A percentile compares a stretch with the other conserved stretches of the same genome.
Conservation (phyloP, 2,888 invertebrate species). For the Periphyllus acericola region DNA sequence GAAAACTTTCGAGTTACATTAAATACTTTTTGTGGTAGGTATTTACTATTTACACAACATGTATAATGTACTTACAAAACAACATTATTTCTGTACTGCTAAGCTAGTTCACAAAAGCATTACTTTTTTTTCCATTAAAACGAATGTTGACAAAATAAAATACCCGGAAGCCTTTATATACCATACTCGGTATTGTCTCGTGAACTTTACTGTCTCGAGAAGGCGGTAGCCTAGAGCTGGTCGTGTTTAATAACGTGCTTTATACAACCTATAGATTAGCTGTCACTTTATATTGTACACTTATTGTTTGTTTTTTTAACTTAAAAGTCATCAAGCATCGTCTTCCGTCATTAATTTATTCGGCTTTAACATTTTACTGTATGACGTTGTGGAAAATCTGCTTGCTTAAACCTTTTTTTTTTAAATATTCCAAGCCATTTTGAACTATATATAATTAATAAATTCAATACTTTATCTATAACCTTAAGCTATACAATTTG, state of each 20-base stretch:
- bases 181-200: neutral
- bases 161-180: neutral
- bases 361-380: neutral
- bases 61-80: neutral
- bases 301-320: neutral
- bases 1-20: neutral
- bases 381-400: neutral
- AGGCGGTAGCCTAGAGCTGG: neutral
- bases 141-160: neutral
- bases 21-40: neutral
- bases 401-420: neutral
- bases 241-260: neutral
- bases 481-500: neutral
- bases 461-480: neutral
- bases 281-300: neutral
- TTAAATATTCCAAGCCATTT: neutral
- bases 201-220: neutral
- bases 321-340: neutral
- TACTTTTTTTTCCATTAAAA: neutral
- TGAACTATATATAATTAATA: neutral
- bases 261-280: neutral
- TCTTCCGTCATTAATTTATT: conserved; percentile 1
- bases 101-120: neutral
- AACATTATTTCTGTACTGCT: neutral
- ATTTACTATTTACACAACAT: neutral